Evolutionary conservation across 2,888 invertebrate species (phyloP).

Genomic region (Nezara viridula): DNA sequence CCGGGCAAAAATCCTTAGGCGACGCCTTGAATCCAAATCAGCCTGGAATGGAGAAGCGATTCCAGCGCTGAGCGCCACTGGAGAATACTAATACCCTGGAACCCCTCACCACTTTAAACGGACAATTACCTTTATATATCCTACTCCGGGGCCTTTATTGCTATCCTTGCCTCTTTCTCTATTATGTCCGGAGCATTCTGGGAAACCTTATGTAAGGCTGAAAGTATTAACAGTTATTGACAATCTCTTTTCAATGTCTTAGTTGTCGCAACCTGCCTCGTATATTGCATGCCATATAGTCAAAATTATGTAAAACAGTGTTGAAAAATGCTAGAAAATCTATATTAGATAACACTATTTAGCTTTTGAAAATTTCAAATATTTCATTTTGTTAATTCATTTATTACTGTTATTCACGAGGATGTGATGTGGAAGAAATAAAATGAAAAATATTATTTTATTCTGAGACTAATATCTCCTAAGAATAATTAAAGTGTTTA

Average conservation of each 20-base stretch:
- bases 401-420: no score
- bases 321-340: no score
- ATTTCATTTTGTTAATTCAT: no score
- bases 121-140: constrained; percentile 46
- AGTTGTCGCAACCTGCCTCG: no score
- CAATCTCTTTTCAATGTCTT: background rate
- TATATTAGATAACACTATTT: no score
- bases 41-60: constrained; percentile 62
- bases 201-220: background rate
- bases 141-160: constrained; percentile 16
- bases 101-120: constrained; percentile 56
- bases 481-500: no score
- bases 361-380: no score
- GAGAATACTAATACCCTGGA: constrained; percentile 55
- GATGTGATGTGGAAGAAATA: no score
- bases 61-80: constrained; percentile 40
- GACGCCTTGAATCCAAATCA: constrained; percentile 60
- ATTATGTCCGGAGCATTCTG: background rate
- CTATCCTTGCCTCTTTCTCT: background rate
- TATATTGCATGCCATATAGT: no score
- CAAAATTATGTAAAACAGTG: no score
- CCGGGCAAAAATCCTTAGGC: constrained; percentile 56
- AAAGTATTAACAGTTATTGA: background rate
- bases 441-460: no score
- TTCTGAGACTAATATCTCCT: no score